Base-by-base conservation (phyloP, 2,888 invertebrate species). In the Acleris cristana region DNA sequence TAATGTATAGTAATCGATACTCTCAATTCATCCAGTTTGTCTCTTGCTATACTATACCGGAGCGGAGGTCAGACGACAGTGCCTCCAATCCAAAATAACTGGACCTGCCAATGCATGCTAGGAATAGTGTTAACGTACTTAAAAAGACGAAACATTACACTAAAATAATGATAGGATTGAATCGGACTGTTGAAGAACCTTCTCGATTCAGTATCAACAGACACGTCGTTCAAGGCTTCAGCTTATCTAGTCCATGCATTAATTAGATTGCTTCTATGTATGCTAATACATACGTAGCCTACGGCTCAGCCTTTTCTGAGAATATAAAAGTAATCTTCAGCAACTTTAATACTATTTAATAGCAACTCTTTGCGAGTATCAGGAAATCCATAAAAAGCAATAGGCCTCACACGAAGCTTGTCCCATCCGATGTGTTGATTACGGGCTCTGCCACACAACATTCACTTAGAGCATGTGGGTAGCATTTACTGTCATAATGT, bases 401-500 rank as follows among this genome's bases (percentile, higher is more conserved):
- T 62, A 53, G 56, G 58, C 67, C 63, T 48, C 62, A 63, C 67
- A 67, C 67, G 67, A 52, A 61, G 66, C 56, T 19, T 63, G 52
- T 57, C 61, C 57, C 49, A 48, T 62, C 52, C 45, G 56, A 40
- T 58, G 59, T 30, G 34, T 30, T 67, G 62, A 67, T 67, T 58
- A 67, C 40, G n/a, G 67, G 62, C 18, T 67, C 40, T 48, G 54
- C 57, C 54, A 40, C 40, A 57, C 66, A 63, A 62, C 57, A 63
- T 67, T 66, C 66, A 66, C 61, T 66, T 66, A 62, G 51, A 45
- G 57, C 62, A 40, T 30, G 57, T 21, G 34, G 57, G 45, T 48
- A 45, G 57, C 61, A 62, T 66, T 66, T 66, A 66, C 67, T 67
- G 67, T 49, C 67, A 58, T 58, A 49, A 48, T 58, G 48, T 58